Percentiles rank a stretch among this genome's conserved stretches.
phyloP scores from a whole-genome alignment of 2,888 invertebrate genomes.

The Amphipyra tragopoginis region DNA sequence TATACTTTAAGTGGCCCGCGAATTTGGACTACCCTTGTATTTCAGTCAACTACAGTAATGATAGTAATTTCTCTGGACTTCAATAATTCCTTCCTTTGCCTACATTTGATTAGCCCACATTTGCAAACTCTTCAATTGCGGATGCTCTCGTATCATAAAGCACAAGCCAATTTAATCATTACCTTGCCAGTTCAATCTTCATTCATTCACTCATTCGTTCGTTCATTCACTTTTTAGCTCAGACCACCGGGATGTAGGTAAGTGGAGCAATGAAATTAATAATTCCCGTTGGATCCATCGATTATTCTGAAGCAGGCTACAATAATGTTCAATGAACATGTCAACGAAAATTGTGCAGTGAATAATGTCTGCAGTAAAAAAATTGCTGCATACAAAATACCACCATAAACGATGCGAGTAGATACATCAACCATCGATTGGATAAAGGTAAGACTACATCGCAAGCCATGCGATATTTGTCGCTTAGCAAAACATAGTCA shows the following conservation, averaged over 20 bases:
- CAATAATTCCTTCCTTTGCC: neutral
- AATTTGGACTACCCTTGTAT: no score
- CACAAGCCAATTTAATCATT: constrained; percentile 55
- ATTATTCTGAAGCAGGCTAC: constrained; percentile 9
- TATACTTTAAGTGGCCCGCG: no score
- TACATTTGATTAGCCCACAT: constrained; percentile 16
- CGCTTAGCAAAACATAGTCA: no score
- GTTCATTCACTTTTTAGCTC: constrained; percentile 22
- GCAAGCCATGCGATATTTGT: neutral
- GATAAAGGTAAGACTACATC: constrained; percentile 1
- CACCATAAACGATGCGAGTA: constrained; percentile 8
- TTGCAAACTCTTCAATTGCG: constrained; percentile 24
- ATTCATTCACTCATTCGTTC: neutral
- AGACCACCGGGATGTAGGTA: constrained; percentile 32
- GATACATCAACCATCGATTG: neutral
- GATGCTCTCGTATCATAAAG: constrained; percentile 49
- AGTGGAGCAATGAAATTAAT: constrained; percentile 13
- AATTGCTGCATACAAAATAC: constrained; percentile 15
- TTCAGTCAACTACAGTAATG: no score
- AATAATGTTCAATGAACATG: constrained; percentile 12
- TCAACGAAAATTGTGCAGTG: constrained; percentile 20
- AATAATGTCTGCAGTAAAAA: constrained; percentile 14
- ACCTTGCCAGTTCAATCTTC: constrained; percentile 27
- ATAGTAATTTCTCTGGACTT: no score
- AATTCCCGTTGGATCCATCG: constrained; percentile 13